A percentile compares a stretch with the other conserved stretches of the same genome.
Evolutionary conservation across 2,797 vertebrate genomes (phyloP).

Genomic region (Limosa lapponica): DNA sequence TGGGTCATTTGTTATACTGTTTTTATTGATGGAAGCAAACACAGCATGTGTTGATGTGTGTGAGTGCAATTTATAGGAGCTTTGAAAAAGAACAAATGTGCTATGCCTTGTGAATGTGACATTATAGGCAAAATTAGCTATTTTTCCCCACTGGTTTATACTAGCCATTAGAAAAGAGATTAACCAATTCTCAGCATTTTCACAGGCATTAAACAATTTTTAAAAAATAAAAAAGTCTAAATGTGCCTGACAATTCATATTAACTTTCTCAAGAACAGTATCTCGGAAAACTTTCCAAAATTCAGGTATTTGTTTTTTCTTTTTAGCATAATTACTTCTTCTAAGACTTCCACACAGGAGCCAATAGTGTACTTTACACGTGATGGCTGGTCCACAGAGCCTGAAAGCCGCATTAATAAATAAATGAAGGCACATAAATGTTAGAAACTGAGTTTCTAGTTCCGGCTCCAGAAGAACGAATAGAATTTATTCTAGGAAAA

Average conservation of each 20-base stretch:
- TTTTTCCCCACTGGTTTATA: not conserved
- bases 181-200: not conserved
- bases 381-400: not conserved
- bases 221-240: not conserved
- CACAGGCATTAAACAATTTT: not conserved
- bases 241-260: not conserved
- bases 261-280: not conserved
- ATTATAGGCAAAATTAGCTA: not conserved
- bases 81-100: not conserved
- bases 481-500: not conserved
- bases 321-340: not conserved
- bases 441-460: not conserved
- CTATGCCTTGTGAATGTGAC: not conserved
- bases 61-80: not conserved
- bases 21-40: not conserved
- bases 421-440: not conserved
- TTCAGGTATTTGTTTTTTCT: not conserved
- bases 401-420: not conserved
- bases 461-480: not conserved
- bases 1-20: not conserved
- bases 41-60: not conserved
- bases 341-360: not conserved
- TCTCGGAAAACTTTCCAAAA: not conserved
- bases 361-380: not conserved
- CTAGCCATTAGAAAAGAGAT: not conserved